These are phyloP conservation scores for Drosophila macrospina DNA, from an alignment of 2,888 invertebrate genomes.

Conservation along the genomic window DNA sequence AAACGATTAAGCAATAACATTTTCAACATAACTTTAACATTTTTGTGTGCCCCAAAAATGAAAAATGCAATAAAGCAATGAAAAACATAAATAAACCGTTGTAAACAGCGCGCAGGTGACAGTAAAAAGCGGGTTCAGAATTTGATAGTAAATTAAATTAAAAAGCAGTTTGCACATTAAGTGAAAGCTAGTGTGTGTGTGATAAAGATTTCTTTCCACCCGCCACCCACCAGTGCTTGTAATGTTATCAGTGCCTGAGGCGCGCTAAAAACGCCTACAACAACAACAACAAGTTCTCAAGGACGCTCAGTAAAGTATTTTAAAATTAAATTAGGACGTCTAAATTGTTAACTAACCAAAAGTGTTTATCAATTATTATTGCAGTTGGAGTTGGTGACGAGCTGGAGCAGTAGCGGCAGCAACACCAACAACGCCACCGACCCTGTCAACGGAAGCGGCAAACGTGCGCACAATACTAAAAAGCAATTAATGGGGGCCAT, in stretches of 20 bases:
- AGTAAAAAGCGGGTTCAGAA: conserved; percentile 1
- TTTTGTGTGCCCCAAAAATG: conserved; percentile 27
- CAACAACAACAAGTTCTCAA: conserved; percentile 48
- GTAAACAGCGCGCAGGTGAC: conserved; percentile 2
- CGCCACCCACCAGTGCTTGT: conserved; percentile 53
- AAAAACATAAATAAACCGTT: conserved; percentile 41
- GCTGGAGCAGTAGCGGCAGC: conserved; percentile 19
- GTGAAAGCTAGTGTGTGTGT: conserved; percentile 34
- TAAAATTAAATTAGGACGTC: conserved; percentile 40
- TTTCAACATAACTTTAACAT: conserved; percentile 51
- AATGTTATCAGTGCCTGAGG: conserved; percentile 69
- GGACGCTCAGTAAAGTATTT: conserved; percentile 49
- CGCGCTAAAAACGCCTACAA: conserved; percentile 67
- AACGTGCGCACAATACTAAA: conserved; percentile 67
- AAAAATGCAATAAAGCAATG: conserved; percentile 19
- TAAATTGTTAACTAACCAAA: conserved; percentile 21
- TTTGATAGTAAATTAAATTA: not conserved
- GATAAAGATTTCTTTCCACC: conserved; percentile 38
- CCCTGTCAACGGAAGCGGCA: conserved; percentile 48
- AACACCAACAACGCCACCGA: conserved; percentile 14
- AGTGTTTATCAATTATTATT: conserved; percentile 35
- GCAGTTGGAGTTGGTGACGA: conserved; percentile 22
- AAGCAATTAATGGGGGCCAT: conserved; percentile 66
- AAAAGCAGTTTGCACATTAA: conserved; percentile 9
- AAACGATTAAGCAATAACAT: conserved; percentile 15